Evolutionary conservation across 2,888 invertebrate species (phyloP), one percentile per base, ranked within the genome.

Genomic region (Drosophila colorata): DNA sequence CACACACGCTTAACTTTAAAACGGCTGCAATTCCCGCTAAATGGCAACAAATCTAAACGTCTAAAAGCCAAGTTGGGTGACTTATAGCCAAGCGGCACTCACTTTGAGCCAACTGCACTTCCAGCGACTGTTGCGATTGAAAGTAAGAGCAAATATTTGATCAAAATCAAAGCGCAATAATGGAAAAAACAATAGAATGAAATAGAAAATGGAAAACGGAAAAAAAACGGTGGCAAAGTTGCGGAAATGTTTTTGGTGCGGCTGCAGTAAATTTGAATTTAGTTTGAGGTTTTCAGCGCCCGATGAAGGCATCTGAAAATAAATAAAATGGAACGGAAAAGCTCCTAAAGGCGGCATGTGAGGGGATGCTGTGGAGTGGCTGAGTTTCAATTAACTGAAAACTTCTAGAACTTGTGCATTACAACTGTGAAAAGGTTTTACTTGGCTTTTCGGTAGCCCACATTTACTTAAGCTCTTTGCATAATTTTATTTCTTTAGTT

Each of bases 41-140:
- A 75, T 60, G 72, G 56, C 73, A 68, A 53, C 69, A 69, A 74
- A 74, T 74, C 65, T 65, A 47, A 74, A 28, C 64, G 55, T 67
- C 53, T 58, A 67, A 70, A 55, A 55, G 53, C 60, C 59, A 69
- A 58, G 49, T 55, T 59, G 40, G 18, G 11, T 63, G 63, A 68
- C 57, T 53, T 64, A 75, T 64, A 49, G 47, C 43, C 43, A 56
- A 31, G 28, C 49, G 51, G 43, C 43, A 43, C 46, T 37, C 11
- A 37, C 40, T 51, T 47, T 48, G 18, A 33, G 57, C 38, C 44
- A 73, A 68, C 52, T 58, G 57, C 53, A 61, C 61, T 74, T 55
- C 38, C 60, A 73, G 8, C 28, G 9, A 28, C 28, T 28, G 28
- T 28, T 47, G 28, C n/a, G 28, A 23, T 46, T 41, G 31, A 43